Evolutionary conservation across 2,113 vertebrate genomes (phyloP).

Genomic region (Physeter macrocephalus): DNA sequence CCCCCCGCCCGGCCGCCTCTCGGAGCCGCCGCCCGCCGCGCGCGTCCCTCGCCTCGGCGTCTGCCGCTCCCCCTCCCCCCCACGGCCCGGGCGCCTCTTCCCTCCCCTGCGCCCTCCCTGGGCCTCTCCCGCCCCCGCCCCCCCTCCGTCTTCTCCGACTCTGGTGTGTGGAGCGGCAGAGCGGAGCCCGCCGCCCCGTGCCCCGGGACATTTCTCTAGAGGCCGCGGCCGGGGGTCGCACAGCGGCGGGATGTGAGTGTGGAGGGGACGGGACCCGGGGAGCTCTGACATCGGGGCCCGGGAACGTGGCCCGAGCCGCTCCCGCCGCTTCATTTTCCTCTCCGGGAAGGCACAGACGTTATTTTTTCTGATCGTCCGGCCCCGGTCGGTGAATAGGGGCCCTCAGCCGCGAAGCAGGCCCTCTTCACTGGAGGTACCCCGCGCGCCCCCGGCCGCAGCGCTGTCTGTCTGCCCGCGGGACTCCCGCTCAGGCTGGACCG

Average conservation of each 20-base stretch:
- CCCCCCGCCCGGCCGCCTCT: conserved; percentile 44
- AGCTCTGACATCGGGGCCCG: not conserved
- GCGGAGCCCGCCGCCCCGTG: not conserved
- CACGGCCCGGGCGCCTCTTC: conserved; percentile 13
- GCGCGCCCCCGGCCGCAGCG: not conserved
- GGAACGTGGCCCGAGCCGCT: not conserved
- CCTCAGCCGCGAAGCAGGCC: not conserved
- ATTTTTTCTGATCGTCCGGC: not conserved
- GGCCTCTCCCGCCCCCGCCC: conserved; percentile 36
- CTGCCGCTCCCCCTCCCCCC: conserved; percentile 47
- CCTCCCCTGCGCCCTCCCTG: conserved; percentile 21
- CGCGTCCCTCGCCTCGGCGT: conserved; percentile 47
- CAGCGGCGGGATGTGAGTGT: not conserved
- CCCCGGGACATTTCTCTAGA: not conserved
- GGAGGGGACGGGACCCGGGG: not conserved
- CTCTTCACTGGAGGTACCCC: not conserved
- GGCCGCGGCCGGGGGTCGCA: not conserved
- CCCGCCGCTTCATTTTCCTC: not conserved
- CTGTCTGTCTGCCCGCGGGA: not conserved
- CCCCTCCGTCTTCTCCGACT: not conserved
- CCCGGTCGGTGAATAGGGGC: not conserved
- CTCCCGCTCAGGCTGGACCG: not conserved
- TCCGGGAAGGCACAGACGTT: not conserved
- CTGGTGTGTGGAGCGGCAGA: not conserved
- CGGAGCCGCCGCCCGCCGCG: conserved; percentile 61